Conservation (phyloP, 2,113 vertebrate genomes). For the Xiphophorus couchianus region DNA sequence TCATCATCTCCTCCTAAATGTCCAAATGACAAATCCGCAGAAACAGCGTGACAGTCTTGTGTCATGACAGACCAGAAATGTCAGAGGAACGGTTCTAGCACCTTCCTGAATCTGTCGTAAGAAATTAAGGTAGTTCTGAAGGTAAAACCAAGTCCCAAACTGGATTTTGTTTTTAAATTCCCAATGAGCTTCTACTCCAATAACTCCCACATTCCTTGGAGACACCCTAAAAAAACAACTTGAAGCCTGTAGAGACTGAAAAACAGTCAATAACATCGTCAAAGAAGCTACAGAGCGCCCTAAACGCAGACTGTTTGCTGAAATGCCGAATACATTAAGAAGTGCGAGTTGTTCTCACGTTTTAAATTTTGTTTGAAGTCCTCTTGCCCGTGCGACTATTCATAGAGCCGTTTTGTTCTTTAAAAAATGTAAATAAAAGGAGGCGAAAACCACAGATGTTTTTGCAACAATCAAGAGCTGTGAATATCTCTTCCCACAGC, state of each 20-base stretch:
- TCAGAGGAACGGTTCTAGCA: no score
- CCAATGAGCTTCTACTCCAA: no score
- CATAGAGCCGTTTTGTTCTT: neutral
- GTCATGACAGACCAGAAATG: no score
- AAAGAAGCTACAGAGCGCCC: neutral
- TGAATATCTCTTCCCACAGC: constrained; percentile 2
- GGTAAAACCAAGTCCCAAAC: no score
- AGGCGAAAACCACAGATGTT: constrained; percentile 2
- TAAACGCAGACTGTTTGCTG: neutral
- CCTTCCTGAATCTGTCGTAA: no score
- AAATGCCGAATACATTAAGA: neutral
- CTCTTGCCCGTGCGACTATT: neutral
- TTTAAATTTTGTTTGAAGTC: neutral
- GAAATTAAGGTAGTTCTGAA: no score
- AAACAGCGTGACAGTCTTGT: no score
- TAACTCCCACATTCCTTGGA: no score
- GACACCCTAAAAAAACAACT: no score
- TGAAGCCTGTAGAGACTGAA: neutral
- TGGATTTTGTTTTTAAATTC: no score
- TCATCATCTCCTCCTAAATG: no score
- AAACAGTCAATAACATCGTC: neutral
- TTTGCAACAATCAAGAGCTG: constrained; percentile 13
- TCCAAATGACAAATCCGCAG: no score
- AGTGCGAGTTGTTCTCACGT: neutral
- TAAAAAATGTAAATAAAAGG: neutral